Percentiles rank a stretch among this genome's conserved stretches.
Conservation (phyloP, 2,797 vertebrate species). For the Psittacula echo region DNA sequence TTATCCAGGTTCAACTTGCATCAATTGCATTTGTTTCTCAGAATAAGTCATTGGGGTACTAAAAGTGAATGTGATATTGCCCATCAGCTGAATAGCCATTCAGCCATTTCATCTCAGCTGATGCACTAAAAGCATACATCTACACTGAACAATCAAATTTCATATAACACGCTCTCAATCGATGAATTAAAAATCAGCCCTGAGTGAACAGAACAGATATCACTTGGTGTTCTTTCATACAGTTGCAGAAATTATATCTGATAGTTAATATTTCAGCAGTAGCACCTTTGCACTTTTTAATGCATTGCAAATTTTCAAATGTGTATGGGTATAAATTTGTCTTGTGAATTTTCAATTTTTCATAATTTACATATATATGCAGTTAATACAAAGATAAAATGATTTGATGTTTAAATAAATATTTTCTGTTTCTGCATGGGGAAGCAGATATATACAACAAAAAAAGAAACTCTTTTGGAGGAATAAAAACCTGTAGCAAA, state of each 20-base stretch:
- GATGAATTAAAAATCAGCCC: neutral
- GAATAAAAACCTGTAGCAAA: neutral
- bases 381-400: neutral
- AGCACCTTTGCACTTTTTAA: neutral
- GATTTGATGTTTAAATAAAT: neutral
- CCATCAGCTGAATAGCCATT: neutral
- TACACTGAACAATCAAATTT: neutral
- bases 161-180: neutral
- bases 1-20: neutral
- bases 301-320: neutral
- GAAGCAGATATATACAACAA: neutral
- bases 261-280: neutral
- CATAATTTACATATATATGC: neutral
- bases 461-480: neutral
- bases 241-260: neutral
- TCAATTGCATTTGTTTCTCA: neutral
- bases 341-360: neutral
- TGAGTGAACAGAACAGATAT: neutral
- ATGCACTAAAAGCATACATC: neutral
- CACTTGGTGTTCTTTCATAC: neutral
- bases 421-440: neutral
- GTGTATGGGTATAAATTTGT: neutral
- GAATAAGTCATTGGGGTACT: neutral
- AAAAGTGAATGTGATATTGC: neutral
- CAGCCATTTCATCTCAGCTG: neutral